Conservation (phyloP, 2,113 vertebrate species). For the Macquaria australasica region DNA sequence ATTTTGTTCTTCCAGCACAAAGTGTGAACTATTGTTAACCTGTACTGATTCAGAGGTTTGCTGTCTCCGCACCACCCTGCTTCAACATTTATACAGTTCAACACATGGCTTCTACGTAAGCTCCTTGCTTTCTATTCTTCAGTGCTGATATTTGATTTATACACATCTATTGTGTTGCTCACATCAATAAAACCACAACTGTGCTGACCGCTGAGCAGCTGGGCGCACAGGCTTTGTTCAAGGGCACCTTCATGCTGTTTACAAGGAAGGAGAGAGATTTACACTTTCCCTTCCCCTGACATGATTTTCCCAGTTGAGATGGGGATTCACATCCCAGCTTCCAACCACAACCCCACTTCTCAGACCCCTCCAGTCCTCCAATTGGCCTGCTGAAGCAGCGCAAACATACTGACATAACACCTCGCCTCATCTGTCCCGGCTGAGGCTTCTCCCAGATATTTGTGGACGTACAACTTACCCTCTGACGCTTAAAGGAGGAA, state of each 20-base stretch:
- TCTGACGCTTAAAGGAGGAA: conserved; percentile 12
- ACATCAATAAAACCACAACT: conserved; percentile 16
- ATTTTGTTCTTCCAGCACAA: conserved; percentile 4
- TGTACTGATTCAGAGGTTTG: conserved; percentile 14
- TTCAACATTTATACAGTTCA: conserved; percentile 37
- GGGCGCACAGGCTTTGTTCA: background rate
- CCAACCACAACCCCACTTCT: background rate
- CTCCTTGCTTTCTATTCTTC: conserved; percentile 10
- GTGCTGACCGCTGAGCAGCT: conserved; percentile 26
- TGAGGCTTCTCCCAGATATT: conserved; percentile 4
- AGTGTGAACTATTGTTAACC: conserved; percentile 28
- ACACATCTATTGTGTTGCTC: background rate
- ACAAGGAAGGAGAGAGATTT: conserved; percentile 36
- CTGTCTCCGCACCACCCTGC: background rate
- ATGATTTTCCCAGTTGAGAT: background rate
- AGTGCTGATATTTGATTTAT: conserved; percentile 11
- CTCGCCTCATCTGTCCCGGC: background rate
- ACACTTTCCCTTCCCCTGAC: conserved; percentile 13
- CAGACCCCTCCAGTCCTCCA: background rate
- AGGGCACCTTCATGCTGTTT: conserved; percentile 32
- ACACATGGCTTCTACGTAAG: conserved; percentile 1
- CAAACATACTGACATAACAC: conserved; percentile 20
- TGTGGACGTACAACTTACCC: background rate
- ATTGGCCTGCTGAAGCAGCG: background rate
- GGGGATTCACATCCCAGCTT: conserved; percentile 3